A percentile compares a stretch with the other conserved stretches of the same genome.
Evolutionary conservation across 2,888 invertebrate genomes (phyloP).

Genomic region (Lycaena phlaeas): DNA sequence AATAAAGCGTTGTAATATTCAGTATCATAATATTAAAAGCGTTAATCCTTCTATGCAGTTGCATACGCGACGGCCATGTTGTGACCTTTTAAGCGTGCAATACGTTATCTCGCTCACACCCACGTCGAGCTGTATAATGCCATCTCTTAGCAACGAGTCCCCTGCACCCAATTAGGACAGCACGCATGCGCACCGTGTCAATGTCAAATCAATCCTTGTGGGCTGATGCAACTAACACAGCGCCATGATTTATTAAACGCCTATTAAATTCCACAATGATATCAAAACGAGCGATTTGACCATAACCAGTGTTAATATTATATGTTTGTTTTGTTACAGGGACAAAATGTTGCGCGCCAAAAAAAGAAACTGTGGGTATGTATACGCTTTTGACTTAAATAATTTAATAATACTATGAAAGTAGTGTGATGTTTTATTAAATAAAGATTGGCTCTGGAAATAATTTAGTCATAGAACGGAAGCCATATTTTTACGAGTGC

Average conservation of each 20-base stretch:
- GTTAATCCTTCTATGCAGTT: constrained; percentile 40
- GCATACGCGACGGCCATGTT: constrained; percentile 63
- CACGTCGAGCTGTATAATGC: constrained; percentile 24
- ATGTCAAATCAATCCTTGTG: constrained; percentile 71
- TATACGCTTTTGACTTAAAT: neutral
- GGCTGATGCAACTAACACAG: constrained; percentile 55
- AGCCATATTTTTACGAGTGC: constrained; percentile 69
- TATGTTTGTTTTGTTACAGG: constrained; percentile 3
- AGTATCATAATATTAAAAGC: neutral
- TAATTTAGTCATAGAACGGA: constrained; percentile 58
- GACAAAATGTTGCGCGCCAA: neutral
- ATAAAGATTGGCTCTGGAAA: no score
- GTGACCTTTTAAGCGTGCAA: constrained; percentile 38
- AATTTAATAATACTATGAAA: no score
- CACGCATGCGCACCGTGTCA: constrained; percentile 68
- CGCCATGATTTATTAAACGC: constrained; percentile 1
- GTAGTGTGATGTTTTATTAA: neutral
- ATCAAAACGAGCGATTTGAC: no score
- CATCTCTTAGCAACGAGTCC: constrained; percentile 34
- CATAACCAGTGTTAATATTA: no score
- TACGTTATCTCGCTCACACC: constrained; percentile 34
- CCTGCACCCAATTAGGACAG: constrained; percentile 58
- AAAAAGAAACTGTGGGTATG: constrained; percentile 1
- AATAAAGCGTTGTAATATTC: constrained; percentile 3
- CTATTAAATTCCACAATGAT: no score